Conservation (phyloP, 2,888 invertebrate species). For the Leptinotarsa tumamoca region DNA sequence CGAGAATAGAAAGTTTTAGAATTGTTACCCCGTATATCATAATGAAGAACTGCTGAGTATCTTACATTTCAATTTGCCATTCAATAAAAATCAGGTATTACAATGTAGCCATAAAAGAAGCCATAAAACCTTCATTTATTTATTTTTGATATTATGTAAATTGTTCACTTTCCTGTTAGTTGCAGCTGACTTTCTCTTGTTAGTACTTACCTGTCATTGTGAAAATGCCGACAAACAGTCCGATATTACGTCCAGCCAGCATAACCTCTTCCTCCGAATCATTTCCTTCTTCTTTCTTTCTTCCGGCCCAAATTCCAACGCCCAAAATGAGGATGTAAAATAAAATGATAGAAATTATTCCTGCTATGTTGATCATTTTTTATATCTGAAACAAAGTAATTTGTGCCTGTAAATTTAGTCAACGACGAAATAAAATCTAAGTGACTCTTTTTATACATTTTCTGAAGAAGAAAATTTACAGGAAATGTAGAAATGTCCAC, state of each 20-base stretch:
- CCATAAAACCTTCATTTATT: no score
- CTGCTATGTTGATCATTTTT: constrained; percentile 89
- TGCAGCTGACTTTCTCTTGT: background rate
- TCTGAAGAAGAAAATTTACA: no score
- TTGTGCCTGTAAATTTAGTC: background rate
- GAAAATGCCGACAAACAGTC: constrained; percentile 96
- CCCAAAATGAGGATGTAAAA: constrained; percentile 96
- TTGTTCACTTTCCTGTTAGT: constrained; percentile 15
- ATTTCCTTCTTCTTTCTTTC: constrained; percentile 90
- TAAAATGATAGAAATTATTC: constrained; percentile 92
- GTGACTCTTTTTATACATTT: no score
- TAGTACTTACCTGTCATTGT: constrained; percentile 91
- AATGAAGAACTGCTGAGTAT: no score
- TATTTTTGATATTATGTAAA: background rate
- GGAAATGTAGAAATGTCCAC: no score
- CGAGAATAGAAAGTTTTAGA: no score
- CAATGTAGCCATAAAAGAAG: no score
- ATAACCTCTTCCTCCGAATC: constrained; percentile 97
- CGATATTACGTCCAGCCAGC: constrained; percentile 97
- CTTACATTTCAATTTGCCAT: no score
- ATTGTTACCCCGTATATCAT: no score
- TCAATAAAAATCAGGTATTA: no score
- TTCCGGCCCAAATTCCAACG: constrained; percentile 97
- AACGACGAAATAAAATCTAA: constrained; percentile 7
- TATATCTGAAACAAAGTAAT: constrained; percentile 41